Conservation (phyloP, 2,888 invertebrate genomes). For the Oxytorus armatus region DNA sequence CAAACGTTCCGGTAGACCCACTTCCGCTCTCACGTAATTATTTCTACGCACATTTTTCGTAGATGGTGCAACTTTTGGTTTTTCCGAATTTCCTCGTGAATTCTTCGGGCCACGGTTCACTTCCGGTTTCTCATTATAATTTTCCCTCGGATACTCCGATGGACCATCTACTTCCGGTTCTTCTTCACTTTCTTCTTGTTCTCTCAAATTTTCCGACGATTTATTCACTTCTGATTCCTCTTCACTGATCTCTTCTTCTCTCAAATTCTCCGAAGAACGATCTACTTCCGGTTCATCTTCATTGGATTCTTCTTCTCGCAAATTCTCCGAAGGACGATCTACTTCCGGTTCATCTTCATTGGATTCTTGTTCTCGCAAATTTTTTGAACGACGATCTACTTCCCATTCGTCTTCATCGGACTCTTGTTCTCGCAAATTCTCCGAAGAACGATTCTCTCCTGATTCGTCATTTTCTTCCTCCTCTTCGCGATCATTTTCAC, state of each 20-base stretch:
- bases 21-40: conserved; percentile 56
- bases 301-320: conserved; percentile 27
- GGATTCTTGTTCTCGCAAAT: conserved; percentile 21
- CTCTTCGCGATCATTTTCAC: conserved; percentile 4
- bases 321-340: conserved; percentile 28
- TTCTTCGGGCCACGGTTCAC: background rate
- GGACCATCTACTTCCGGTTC: conserved; percentile 46
- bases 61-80: conserved; percentile 17
- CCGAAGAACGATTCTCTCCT: conserved; percentile 28
- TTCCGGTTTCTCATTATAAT: background rate
- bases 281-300: conserved; percentile 57
- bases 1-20: conserved; percentile 67
- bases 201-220: conserved; percentile 6
- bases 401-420: conserved; percentile 5
- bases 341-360: conserved; percentile 56
- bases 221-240: conserved; percentile 36
- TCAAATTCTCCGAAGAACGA: conserved; percentile 23
- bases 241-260: conserved; percentile 6
- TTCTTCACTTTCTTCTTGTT: conserved; percentile 20
- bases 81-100: background rate
- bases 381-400: conserved; percentile 12
- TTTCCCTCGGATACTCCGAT: background rate
- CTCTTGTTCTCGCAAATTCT: conserved; percentile 16
- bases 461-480: conserved; percentile 1
- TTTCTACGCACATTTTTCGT: conserved; percentile 31